phyloP scores from a whole-genome alignment of 2,113 vertebrate genomes.

The Rhinolophus sinicus region DNA sequence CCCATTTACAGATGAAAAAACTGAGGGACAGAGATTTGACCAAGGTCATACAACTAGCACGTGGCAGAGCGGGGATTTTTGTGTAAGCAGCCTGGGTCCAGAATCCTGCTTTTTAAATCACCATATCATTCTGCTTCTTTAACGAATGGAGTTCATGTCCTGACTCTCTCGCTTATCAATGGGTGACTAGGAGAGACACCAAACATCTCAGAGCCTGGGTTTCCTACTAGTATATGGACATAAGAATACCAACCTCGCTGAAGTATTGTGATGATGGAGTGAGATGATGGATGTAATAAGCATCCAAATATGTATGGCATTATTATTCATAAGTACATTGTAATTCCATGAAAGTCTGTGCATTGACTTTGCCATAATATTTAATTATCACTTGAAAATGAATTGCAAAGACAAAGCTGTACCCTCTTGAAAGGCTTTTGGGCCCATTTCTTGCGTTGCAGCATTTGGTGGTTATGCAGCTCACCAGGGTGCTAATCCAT shows the following conservation, averaged over 20 bases:
- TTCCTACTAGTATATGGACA: not conserved
- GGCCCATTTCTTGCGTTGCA: not conserved
- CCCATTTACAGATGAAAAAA: slow-evolving; percentile 5
- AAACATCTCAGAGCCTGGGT: not conserved
- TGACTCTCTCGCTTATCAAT: not conserved
- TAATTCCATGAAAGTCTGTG: not conserved
- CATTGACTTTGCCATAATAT: not conserved
- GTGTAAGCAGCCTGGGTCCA: not conserved
- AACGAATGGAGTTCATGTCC: not conserved
- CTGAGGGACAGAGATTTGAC: not conserved
- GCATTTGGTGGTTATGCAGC: not conserved
- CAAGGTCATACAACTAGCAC: not conserved
- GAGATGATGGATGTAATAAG: not conserved
- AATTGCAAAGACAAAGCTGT: not conserved
- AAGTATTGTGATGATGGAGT: not conserved
- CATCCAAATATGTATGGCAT: not conserved
- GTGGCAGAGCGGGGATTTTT: not conserved
- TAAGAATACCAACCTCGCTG: not conserved
- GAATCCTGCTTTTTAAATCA: not conserved
- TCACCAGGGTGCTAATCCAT: not conserved
- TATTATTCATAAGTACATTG: not conserved
- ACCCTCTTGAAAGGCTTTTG: not conserved
- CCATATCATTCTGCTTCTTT: not conserved
- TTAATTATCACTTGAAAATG: not conserved
- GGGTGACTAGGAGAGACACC: not conserved